A percentile compares a stretch with the other conserved stretches of the same genome.
These are phyloP conservation scores for Gallinago jamesoni DNA, from an alignment of 2,113 vertebrate species.

Conservation along the genomic window DNA sequence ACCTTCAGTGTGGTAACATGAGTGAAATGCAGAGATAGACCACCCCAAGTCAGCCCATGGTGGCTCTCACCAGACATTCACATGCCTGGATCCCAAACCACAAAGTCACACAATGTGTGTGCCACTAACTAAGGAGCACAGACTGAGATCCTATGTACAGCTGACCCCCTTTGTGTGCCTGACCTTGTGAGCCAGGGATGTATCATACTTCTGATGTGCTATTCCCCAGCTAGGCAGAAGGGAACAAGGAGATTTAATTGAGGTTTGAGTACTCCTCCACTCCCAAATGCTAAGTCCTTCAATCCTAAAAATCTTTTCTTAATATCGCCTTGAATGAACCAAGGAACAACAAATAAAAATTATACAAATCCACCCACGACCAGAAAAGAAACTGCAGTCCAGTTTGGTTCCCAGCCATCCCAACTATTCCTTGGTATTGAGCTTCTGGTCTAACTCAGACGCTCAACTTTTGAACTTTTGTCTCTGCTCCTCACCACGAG, in stretches of 20 bases:
- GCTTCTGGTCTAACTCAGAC: not conserved
- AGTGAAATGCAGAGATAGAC: not conserved
- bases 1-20: too few relatives aligned
- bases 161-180: rapidly evolving
- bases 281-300: not conserved
- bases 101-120: not conserved
- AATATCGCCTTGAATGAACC: not conserved
- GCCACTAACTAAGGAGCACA: not conserved
- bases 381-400: not conserved
- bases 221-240: not conserved
- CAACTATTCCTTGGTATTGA: not conserved
- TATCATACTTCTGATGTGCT: not conserved
- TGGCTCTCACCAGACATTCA: not conserved
- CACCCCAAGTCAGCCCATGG: not conserved
- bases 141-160: rapidly evolving
- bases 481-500: not conserved
- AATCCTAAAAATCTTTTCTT: not conserved
- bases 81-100: not conserved
- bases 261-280: not conserved
- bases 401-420: not conserved
- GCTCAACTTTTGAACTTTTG: not conserved
- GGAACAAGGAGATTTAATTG: not conserved
- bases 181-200: rapidly evolving
- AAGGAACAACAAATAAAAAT: not conserved
- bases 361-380: not conserved